Base-by-base conservation (phyloP, 2,113 vertebrate genomes). In the Machaerirhynchus nigripectus region DNA sequence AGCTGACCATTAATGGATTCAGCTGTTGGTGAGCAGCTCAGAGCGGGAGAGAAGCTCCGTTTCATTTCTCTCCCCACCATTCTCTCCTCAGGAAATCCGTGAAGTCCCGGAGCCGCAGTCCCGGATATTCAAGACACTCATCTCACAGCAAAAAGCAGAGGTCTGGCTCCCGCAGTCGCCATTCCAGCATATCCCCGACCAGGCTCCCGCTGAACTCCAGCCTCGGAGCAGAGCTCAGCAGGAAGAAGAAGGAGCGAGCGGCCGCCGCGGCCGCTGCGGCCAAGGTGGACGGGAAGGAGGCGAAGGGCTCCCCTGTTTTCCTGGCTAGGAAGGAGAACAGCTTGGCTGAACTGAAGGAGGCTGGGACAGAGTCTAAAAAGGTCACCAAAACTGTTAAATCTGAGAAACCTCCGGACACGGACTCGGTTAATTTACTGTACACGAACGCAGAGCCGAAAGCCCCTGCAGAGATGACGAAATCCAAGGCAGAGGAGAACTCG, bases 71-170 rank as follows among this genome's bases (percentile, higher is more conserved):
- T 59, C 50, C 95, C 73, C 5, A 9, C 39, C 14, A 0, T 69
- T 94, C 69, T 96, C 79, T 52, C 93, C 78, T 0, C 95, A 99
- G 99, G 91, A 99, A 99, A 70, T 99, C 99, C 1, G 98, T 98
- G 46, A 99, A 99, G 75, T 99, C 99, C 46, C 98, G 99, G 88
- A 99, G 99, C 94, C 98, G 99, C 76, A 99, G 99, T 35, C 99
- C 99, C 17, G 96, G 93, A 6, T 98, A 98, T 69, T 99, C 99
- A 3, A 99, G 99, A 50, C 98, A 99, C 39, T 99, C 98, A 85
- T 99, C 99, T 79, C 99, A 99, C 79, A 98, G 95, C 85, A 99
- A 99, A 76, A 99, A 99, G 96, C 99, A 99, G 89, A 97, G 98
- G 61, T 98, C 98, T 37, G 98, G 98, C 13, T 98, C 99, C 39